A percentile compares a stretch with the other conserved stretches of the same genome.
These are phyloP conservation scores for Platichthys stellatus DNA, from an alignment of 2,113 vertebrate species.

Conservation along the genomic window DNA sequence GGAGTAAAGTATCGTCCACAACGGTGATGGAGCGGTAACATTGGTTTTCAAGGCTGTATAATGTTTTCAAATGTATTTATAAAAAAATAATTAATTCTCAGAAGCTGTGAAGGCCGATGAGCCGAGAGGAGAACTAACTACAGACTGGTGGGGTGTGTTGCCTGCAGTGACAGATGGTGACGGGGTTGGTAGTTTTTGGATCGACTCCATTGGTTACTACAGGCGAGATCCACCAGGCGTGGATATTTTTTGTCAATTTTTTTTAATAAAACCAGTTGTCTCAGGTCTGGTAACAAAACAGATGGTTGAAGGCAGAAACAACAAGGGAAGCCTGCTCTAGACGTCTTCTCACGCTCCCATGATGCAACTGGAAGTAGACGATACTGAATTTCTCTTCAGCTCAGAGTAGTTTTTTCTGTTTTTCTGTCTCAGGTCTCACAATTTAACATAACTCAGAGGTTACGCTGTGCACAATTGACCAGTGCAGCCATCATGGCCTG, in stretches of 20 bases:
- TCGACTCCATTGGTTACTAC: conserved; percentile 44
- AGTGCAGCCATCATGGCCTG: conserved; percentile 8
- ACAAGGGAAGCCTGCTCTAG: conserved; percentile 32
- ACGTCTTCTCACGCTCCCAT: not conserved
- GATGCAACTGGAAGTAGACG: not conserved
- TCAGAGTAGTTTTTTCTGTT: no score
- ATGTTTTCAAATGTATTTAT: conserved; percentile 1
- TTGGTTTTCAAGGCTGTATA: conserved; percentile 14
- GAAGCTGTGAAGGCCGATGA: conserved; percentile 1
- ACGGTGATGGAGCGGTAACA: not conserved
- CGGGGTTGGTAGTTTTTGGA: conserved; percentile 45
- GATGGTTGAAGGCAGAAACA: conserved; percentile 39
- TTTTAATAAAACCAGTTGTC: conserved; percentile 42
- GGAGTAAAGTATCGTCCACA: not conserved
- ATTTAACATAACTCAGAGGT: not conserved
- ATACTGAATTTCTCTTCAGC: not conserved
- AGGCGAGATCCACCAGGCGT: not conserved
- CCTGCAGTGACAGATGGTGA: conserved; percentile 67
- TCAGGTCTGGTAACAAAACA: conserved; percentile 37
- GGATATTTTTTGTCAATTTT: not conserved
- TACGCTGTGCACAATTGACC: conserved; percentile 2
- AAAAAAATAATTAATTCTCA: conserved; percentile 19
- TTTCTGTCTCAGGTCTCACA: not conserved
- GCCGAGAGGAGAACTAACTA: conserved; percentile 40
- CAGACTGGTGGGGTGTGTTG: conserved; percentile 16